Evolutionary conservation across 2,888 invertebrate genomes (phyloP).

Genomic region (Cylindroiulus punctatus): DNA sequence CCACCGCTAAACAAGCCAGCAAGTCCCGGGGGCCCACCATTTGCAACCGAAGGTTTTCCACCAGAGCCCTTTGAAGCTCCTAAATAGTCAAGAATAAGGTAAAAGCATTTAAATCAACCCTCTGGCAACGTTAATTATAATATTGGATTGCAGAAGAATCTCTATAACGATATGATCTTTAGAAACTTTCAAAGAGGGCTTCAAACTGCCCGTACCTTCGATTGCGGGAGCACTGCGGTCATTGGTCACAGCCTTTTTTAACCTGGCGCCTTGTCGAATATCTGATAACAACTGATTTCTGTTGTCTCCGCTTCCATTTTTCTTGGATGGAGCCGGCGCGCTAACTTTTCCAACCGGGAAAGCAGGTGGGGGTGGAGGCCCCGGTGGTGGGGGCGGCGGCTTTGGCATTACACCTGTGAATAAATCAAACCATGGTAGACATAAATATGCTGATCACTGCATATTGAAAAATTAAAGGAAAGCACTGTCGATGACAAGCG

Average conservation of each 20-base stretch:
- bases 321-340: conserved; percentile 39
- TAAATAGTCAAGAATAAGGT: background rate
- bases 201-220: conserved; percentile 70
- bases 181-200: background rate
- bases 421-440: background rate
- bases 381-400: conserved; percentile 60
- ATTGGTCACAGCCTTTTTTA: conserved; percentile 88
- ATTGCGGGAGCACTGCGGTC: conserved; percentile 87
- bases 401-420: conserved; percentile 48
- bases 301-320: conserved; percentile 67
- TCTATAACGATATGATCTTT: background rate
- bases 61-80: conserved; percentile 6
- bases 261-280: conserved; percentile 81
- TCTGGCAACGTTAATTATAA: background rate
- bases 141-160: background rate
- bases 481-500: background rate
- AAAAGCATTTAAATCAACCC: background rate
- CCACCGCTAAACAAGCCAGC: conserved; percentile 84
- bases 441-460: background rate
- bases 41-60: background rate
- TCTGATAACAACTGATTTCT: conserved; percentile 80
- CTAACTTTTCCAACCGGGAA: conserved; percentile 53
- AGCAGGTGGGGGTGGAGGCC: conserved; percentile 60
- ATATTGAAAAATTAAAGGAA: background rate
- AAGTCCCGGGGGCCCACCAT: conserved; percentile 66